Base-by-base conservation (phyloP, 1,140 invertebrate genomes). In the Zaprionus nigranus region DNA sequence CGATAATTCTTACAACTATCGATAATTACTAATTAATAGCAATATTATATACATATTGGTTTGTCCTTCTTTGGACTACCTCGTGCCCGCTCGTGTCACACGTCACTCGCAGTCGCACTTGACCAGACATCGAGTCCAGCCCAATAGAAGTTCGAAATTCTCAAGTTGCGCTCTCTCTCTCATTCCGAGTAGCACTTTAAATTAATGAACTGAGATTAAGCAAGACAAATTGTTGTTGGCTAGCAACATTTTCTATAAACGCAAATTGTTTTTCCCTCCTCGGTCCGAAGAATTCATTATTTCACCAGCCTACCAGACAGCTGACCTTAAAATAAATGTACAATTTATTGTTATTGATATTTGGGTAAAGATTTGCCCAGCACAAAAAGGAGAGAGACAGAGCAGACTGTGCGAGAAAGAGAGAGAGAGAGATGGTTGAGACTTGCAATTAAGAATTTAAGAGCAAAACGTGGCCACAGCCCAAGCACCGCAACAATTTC, bases 191-290 rank as follows among this genome's bases (percentile, higher is more conserved):
- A 85, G 82, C 86, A 88, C 85, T 88, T 88, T 88, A 88, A 88
- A 88, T 88, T 88, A 88, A 88, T 88, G 85, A 88, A 88, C 85
- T 90, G 81, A 88, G 85, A 88, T 88, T 88, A 88, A 88, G 81
- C 75, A 88, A 88, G 86, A 88, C 85, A 88, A 88, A 88, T 88
- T 88, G 81, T 90, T 85, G 82, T 66, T 67, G 63, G 40, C 71
- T 67, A 43, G 38, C 1, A 28, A 49, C 58, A 77, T 80, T 63
- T 66, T 68, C 81, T 72, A 82, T 78, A 81, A 78, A 75, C 60
- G 78, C 71, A 88, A 88, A 88, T 88, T 88, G 84, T 88, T 88
- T 88, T 88, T 81, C 81, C 36, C 54, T 72, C 66, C 12, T 34
- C 30, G 17, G 43, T 28, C n/a, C 63, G 43, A 51, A 26, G 49